A percentile compares a stretch with the other conserved stretches of the same genome.
Evolutionary conservation across 1,140 invertebrate genomes (phyloP).

Genomic region (Leptoteleia sp.): DNA sequence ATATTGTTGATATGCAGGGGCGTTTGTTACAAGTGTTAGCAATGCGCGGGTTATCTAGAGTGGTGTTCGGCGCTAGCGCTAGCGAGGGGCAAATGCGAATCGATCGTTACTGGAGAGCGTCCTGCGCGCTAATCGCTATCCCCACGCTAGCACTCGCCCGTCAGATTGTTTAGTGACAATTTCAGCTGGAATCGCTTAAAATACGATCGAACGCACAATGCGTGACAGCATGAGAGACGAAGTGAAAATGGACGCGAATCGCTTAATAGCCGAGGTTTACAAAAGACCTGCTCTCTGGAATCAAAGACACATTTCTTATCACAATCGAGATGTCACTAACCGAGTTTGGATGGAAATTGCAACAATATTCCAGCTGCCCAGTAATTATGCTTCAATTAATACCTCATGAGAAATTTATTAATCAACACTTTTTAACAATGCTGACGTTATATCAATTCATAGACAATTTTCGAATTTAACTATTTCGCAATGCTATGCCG

Average conservation of each 20-base stretch:
- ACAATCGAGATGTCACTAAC: conserved; percentile 79
- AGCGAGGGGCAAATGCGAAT: conserved; percentile 76
- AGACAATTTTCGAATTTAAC: background rate
- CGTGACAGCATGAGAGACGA: conserved; percentile 72
- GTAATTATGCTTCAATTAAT: conserved; percentile 63
- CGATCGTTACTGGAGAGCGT: conserved; percentile 75
- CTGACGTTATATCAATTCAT: background rate
- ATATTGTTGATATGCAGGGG: background rate
- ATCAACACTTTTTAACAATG: background rate
- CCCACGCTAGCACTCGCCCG: conserved; percentile 75
- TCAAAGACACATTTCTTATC: conserved; percentile 77
- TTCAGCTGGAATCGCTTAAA: conserved; percentile 23
- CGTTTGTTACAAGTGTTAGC: background rate
- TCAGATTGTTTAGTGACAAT: conserved; percentile 64
- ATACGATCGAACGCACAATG: conserved; percentile 41
- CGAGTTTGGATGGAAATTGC: conserved; percentile 79
- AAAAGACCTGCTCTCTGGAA: conserved; percentile 80
- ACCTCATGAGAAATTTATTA: background rate
- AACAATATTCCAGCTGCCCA: conserved; percentile 76
- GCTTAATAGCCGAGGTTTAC: conserved; percentile 78
- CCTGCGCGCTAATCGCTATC: conserved; percentile 79
- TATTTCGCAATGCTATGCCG: no score
- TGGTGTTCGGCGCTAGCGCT: conserved; percentile 71
- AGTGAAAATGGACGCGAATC: conserved; percentile 78
- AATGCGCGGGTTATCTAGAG: conserved; percentile 21